A percentile compares a stretch with the other conserved stretches of the same genome.
Conservation (phyloP, 2,888 invertebrate species). For the Podabrus alpinus region DNA sequence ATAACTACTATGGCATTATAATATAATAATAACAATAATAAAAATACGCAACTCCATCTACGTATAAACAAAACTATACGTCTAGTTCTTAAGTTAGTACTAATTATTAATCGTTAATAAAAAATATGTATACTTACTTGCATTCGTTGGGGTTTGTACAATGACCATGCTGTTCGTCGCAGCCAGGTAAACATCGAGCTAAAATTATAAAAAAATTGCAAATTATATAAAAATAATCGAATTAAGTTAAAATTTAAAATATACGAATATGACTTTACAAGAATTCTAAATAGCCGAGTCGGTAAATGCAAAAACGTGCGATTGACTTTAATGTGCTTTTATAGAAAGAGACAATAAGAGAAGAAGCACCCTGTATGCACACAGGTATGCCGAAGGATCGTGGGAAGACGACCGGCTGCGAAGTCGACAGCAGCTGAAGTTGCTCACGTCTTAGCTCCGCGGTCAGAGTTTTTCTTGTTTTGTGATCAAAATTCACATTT, state of each 20-base stretch:
- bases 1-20: too few species aligned
- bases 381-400: slow-evolving; percentile 54
- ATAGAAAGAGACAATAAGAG: slow-evolving; percentile 24
- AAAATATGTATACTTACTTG: slow-evolving; percentile 77
- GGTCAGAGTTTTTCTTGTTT: slow-evolving; percentile 53
- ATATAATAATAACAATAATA: too few species aligned
- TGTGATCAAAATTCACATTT: slow-evolving; percentile 52
- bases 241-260: slow-evolving; percentile 3
- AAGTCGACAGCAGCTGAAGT: slow-evolving; percentile 51
- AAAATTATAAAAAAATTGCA: slow-evolving; percentile 57
- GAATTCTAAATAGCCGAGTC: neutral
- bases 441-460: slow-evolving; percentile 54
- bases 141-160: slow-evolving; percentile 94
- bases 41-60: too few species aligned
- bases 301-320: slow-evolving; percentile 8
- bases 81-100: too few species aligned
- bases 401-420: slow-evolving; percentile 53
- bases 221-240: slow-evolving; percentile 41
- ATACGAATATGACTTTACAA: neutral
- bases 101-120: neutral
- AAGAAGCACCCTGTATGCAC: slow-evolving; percentile 51
- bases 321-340: slow-evolving; percentile 16
- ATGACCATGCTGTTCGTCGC: slow-evolving; percentile 87
- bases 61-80: too few species aligned
- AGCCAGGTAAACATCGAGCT: slow-evolving; percentile 94